Evolutionary conservation across 2,113 vertebrate genomes (phyloP), one percentile per base, ranked within the genome.

Genomic region (Aphelocoma coerulescens): DNA sequence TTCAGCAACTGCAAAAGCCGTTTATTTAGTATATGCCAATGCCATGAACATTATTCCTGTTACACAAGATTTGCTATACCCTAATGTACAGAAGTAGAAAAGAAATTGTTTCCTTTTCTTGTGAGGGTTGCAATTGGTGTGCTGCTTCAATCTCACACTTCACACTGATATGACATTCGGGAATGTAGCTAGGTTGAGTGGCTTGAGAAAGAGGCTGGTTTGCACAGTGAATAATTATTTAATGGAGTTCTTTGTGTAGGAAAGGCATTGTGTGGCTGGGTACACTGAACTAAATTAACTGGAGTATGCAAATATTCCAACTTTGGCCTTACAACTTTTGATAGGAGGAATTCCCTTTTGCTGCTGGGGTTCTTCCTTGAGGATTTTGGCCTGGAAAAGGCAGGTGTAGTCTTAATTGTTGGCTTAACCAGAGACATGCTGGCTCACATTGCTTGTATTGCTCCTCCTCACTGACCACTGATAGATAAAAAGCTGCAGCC

Each of bases 11-110:
- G 85, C 90, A 92, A 84, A 96, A 96, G 79, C 57, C 79, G 3
- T 96, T 96, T 97, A 95, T 96, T 96, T 92, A 93, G 92, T 94
- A 28, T 93, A 78, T 96, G 76, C 93, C 95, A 89, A 87, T 91
- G 92, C 90, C 72, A 44, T 78, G 93, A 95, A 91, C 76, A 81
- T 97, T 97, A 97, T 89, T 95, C 76, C 95, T 92, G 95, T 96
- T 96, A 94, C 96, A 97, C 96, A 96, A 96, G 95, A 97, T 96
- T 97, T 97, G 95, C 96, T 96, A 93, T 96, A 93, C 68, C 57
- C 75, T 95, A 90, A 95, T 80, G 49, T 84, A 91, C 43, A 94
- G 92, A 96, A 84, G 76, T 84, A 91, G 55, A 84, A 96, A 95
- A 90, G 93, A 96, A 94, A 96, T 95, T 93, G 90, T 94, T 96